Conservation (phyloP, 2,113 vertebrate genomes). For the Chaenocephalus aceratus region DNA sequence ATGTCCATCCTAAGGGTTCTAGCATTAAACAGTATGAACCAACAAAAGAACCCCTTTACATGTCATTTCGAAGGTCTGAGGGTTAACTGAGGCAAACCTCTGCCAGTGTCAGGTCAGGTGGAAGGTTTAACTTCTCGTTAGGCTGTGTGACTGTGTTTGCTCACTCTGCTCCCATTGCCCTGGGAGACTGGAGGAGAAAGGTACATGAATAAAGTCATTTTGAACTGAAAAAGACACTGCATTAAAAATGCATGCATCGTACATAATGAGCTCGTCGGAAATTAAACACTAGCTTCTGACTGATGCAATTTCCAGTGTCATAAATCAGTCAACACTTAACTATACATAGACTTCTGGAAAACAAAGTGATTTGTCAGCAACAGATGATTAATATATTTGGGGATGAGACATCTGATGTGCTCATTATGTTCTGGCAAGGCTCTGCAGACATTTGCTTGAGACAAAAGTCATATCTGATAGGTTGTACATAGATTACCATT, state of each 20-base stretch:
- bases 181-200: background rate
- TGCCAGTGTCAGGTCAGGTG: background rate
- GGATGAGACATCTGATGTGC: background rate
- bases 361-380: conserved; percentile 18
- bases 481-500: background rate
- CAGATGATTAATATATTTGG: conserved; percentile 21
- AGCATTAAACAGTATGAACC: conserved; percentile 4
- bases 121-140: background rate
- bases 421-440: background rate
- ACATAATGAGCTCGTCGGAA: background rate
- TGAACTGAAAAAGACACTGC: background rate
- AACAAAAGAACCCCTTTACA: background rate
- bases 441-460: conserved; percentile 5
- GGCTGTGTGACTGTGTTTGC: background rate
- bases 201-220: background rate
- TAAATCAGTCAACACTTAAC: background rate
- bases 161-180: background rate
- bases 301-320: background rate
- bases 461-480: conserved; percentile 7
- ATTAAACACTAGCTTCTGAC: background rate
- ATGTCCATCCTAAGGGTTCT: background rate
- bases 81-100: background rate
- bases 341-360: background rate
- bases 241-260: background rate
- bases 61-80: background rate